Conservation (phyloP, 2,888 invertebrate species). For the Lobophora halterata region DNA sequence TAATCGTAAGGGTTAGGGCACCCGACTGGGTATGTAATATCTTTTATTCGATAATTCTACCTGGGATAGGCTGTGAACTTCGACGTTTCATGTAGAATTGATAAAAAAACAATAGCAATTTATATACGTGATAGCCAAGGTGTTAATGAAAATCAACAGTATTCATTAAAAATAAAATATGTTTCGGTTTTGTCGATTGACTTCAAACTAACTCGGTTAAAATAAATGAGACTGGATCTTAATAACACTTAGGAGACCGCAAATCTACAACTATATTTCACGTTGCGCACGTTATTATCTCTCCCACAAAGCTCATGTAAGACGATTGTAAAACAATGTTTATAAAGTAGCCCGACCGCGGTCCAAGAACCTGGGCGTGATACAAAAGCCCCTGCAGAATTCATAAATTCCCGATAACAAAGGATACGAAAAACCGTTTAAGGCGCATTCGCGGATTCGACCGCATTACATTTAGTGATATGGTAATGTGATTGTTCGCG, state of each 20-base stretch:
- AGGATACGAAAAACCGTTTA: slow-evolving; percentile 75
- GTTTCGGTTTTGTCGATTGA: too few relatives aligned
- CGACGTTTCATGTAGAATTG: slow-evolving; percentile 19
- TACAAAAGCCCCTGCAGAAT: slow-evolving; percentile 64
- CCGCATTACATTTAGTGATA: slow-evolving; percentile 76
- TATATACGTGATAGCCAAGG: not conserved
- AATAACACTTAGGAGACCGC: slow-evolving; percentile 33
- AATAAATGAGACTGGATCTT: too few relatives aligned
- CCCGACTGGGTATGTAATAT: slow-evolving; percentile 18
- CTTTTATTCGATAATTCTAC: slow-evolving; percentile 27
- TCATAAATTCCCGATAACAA: slow-evolving; percentile 76
- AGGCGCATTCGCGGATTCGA: slow-evolving; percentile 69
- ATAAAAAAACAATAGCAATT: slow-evolving; percentile 14
- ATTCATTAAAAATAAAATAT: too few relatives aligned
- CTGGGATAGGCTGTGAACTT: slow-evolving; percentile 16
- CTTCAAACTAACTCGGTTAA: too few relatives aligned
- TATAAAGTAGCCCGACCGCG: slow-evolving; percentile 48
- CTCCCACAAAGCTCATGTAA: slow-evolving; percentile 51
- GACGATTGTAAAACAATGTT: slow-evolving; percentile 62
- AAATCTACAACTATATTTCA: slow-evolving; percentile 43
- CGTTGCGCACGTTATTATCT: slow-evolving; percentile 36
- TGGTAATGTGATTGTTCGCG: slow-evolving; percentile 78
- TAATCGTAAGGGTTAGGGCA: slow-evolving; percentile 39
- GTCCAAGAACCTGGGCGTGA: slow-evolving; percentile 55
- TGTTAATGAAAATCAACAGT: slow-evolving; percentile 1